Evolutionary conservation across 2,888 invertebrate genomes (phyloP), one percentile per base, ranked within the genome.

Genomic region (Eremobia ochroleuca): DNA sequence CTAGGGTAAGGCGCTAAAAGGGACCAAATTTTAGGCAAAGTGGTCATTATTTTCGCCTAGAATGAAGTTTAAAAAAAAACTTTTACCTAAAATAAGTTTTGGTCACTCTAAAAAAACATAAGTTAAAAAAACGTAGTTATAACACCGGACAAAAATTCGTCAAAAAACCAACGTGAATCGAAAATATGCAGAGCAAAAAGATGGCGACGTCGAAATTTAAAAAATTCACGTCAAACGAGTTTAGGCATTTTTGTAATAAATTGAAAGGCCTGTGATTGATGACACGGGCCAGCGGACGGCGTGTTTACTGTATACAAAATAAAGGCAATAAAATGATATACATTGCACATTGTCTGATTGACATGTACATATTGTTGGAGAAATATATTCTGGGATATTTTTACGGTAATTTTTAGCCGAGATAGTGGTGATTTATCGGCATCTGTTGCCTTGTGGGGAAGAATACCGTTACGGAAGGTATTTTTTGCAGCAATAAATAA

Each of bases 211-310:
- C 1, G 49, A 87, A 85, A 81, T 88, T 92, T 91, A 80, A 85
- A 91, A 88, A 87, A 73, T 87, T 87, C 83, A 81, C 86, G 82
- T 82, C 77, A 69, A 83, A 73, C 90, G 87, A 89, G 90, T 89
- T 93, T 92, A 92, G 92, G 90, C 87, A 90, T 91, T 92, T 92
- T 92, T 90, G 90, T 92, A 91, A 93, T 93, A 93, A 92, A 94
- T 94, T 93, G 93, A 92, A 93, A 91, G 91, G 86, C 85, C 62
- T 77, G 84, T 93, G 94, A 94, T 94, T 94, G 94, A 94, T 94
- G 92, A 88, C 82, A 86, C 87, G 82, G 77, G 73, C 80, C 72
- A 80, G 58, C 82, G 82, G 73, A 66, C 69, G 81, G 62, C 85
- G 72, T 87, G 86, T 87, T 86, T 89, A 80, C 79, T 76, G 66